A percentile compares a stretch with the other conserved stretches of the same genome.
Evolutionary conservation across 2,113 vertebrate species (phyloP).

Genomic region (Zingel zingel): DNA sequence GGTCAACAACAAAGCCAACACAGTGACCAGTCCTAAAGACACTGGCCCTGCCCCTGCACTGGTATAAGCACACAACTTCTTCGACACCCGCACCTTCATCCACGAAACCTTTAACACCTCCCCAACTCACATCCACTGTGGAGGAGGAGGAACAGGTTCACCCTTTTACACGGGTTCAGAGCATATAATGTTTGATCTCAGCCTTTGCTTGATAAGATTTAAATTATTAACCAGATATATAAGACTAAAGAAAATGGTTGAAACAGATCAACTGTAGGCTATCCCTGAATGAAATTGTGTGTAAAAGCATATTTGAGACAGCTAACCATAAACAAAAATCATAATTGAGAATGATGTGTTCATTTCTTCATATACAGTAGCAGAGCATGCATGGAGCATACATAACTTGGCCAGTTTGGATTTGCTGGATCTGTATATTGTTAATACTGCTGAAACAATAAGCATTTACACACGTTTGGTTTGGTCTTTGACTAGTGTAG

Average conservation of each 20-base stretch:
- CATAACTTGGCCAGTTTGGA: slow-evolving; percentile 14
- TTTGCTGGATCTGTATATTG: slow-evolving; percentile 27
- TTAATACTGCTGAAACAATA: slow-evolving; percentile 35
- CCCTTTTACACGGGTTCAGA: slow-evolving; percentile 42
- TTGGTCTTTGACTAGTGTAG: slow-evolving; percentile 3
- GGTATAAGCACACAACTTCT: slow-evolving; percentile 89
- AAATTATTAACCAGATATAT: slow-evolving; percentile 10
- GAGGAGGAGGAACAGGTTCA: slow-evolving; percentile 71
- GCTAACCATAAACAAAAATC: slow-evolving; percentile 24
- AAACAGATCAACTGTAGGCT: slow-evolving; percentile 43
- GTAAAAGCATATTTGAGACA: slow-evolving; percentile 39
- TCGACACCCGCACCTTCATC: slow-evolving; percentile 61
- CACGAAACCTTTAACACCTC: slow-evolving; percentile 41
- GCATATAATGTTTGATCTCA: slow-evolving; percentile 23
- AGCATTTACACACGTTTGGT: slow-evolving; percentile 26
- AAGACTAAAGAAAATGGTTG: slow-evolving; percentile 2
- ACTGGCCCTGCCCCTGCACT: slow-evolving; percentile 95
- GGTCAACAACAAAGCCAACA: slow-evolving; percentile 99
- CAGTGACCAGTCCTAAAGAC: slow-evolving; percentile 99
- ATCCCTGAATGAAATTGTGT: slow-evolving; percentile 64
- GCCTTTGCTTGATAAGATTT: not conserved
- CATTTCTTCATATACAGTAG: slow-evolving; percentile 44
- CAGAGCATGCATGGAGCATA: slow-evolving; percentile 41
- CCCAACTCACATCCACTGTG: slow-evolving; percentile 35
- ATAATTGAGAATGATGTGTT: slow-evolving; percentile 40